Conservation (phyloP, 1,140 invertebrate genomes). For the Orussus abietinus region DNA sequence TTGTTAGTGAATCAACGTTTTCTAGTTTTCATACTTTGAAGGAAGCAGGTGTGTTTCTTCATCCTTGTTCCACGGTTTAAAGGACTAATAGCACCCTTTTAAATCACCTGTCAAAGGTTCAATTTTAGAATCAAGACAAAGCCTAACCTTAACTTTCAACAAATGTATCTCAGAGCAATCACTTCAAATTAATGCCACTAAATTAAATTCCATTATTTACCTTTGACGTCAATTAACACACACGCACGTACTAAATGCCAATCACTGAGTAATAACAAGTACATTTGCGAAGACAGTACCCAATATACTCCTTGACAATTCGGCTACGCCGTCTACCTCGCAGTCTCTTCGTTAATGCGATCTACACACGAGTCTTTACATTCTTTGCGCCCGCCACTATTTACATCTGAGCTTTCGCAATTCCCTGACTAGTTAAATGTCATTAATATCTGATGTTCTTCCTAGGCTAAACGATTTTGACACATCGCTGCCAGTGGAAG, state of each 20-base stretch:
- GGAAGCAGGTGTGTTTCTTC: background rate
- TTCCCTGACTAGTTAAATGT: background rate
- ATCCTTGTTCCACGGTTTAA: background rate
- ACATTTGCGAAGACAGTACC: background rate
- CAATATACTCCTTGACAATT: background rate
- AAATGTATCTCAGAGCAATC: background rate
- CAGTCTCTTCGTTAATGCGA: background rate
- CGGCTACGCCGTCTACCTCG: background rate
- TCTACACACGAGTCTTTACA: background rate
- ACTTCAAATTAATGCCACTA: background rate
- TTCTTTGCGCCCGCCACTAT: background rate
- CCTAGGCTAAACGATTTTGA: slow-evolving; percentile 16
- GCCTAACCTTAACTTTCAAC: background rate
- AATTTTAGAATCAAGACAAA: background rate
- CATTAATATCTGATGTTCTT: slow-evolving; percentile 4
- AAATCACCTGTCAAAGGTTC: background rate
- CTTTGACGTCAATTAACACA: background rate
- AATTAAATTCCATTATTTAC: background rate
- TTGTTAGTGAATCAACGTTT: background rate
- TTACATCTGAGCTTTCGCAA: slow-evolving; percentile 8
- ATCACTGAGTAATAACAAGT: too few relatives aligned
- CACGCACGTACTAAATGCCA: too few relatives aligned
- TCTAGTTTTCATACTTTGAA: background rate
- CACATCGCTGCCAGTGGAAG: slow-evolving; percentile 34
- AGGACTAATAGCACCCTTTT: background rate